Conservation (phyloP, 1,140 invertebrate species). For the Diploscapter pachys region DNA sequence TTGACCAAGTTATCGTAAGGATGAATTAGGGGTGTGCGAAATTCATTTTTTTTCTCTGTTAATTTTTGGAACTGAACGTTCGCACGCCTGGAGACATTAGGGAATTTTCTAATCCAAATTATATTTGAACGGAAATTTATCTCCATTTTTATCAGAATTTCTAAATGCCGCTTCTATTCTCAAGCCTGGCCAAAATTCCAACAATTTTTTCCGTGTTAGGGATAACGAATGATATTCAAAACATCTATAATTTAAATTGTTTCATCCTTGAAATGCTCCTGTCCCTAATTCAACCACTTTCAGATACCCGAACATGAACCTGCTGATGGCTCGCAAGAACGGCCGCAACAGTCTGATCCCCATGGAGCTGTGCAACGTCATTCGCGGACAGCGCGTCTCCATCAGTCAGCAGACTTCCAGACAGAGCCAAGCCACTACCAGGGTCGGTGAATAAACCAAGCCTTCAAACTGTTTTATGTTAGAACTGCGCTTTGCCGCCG, state of each 20-base stretch:
- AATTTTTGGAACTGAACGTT: too few relatives aligned
- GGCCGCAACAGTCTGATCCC: slow-evolving; percentile 19
- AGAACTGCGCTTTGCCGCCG: too few relatives aligned
- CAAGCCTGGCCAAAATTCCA: too few relatives aligned
- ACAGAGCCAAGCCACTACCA: slow-evolving; percentile 34
- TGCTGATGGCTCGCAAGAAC: slow-evolving; percentile 19
- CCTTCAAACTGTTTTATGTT: too few relatives aligned
- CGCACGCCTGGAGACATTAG: too few relatives aligned
- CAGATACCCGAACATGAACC: slow-evolving; percentile 24
- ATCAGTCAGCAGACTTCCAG: slow-evolving; percentile 34
- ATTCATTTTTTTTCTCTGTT: too few relatives aligned
- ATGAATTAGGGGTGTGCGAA: too few relatives aligned
- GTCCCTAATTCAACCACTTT: background rate
- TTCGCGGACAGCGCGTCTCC: slow-evolving; percentile 28
- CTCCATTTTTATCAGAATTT: background rate
- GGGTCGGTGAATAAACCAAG: background rate
- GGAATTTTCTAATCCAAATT: background rate
- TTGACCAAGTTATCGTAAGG: background rate
- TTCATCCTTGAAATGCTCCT: too few relatives aligned
- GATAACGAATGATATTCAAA: too few relatives aligned
- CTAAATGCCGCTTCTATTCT: too few relatives aligned
- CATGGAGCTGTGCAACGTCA: slow-evolving; percentile 25
- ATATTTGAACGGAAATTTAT: background rate
- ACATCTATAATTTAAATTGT: too few relatives aligned
- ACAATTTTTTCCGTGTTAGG: too few relatives aligned